These are phyloP conservation scores for Diacarnus erythraeanus DNA, from an alignment of 37 sponge, comb jelly and placozoan genomes.

Conservation along the genomic window DNA sequence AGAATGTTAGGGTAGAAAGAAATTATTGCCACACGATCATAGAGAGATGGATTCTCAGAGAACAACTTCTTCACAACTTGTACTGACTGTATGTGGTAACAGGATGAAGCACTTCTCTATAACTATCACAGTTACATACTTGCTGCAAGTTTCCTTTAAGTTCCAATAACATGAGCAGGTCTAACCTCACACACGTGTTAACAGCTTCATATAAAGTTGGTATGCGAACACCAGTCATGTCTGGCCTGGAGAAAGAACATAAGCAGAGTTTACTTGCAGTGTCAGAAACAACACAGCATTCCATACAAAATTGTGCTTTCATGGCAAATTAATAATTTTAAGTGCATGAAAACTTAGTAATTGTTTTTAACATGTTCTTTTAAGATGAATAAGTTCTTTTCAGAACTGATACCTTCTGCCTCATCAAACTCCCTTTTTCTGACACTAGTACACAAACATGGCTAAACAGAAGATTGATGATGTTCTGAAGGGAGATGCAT, in stretches of 20 bases:
- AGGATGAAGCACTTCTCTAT: background rate
- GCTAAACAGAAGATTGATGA: no score
- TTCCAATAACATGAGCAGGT: slow-evolving; percentile 55
- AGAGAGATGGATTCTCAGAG: slow-evolving; percentile 19
- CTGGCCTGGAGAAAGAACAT: slow-evolving; percentile 2
- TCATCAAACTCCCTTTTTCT: no score
- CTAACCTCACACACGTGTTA: slow-evolving; percentile 32
- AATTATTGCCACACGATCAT: slow-evolving; percentile 26
- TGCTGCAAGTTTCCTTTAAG: slow-evolving; percentile 27
- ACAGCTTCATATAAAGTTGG: slow-evolving; percentile 52
- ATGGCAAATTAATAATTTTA: no score
- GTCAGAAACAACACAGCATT: no score
- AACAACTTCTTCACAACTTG: slow-evolving; percentile 29
- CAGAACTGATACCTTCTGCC: no score
- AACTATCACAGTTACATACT: background rate
- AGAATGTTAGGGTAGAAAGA: slow-evolving; percentile 57
- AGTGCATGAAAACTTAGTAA: no score
- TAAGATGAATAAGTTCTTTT: no score
- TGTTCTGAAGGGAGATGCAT: no score
- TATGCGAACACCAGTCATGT: slow-evolving; percentile 29
- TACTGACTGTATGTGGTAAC: slow-evolving; percentile 22
- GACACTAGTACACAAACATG: no score
- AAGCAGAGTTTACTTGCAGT: no score
- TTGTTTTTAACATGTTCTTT: no score
- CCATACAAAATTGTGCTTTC: no score